Evolutionary conservation across 2,888 invertebrate species (phyloP), one percentile per base, ranked within the genome.

Genomic region (Digitonthophagus gazella): DNA sequence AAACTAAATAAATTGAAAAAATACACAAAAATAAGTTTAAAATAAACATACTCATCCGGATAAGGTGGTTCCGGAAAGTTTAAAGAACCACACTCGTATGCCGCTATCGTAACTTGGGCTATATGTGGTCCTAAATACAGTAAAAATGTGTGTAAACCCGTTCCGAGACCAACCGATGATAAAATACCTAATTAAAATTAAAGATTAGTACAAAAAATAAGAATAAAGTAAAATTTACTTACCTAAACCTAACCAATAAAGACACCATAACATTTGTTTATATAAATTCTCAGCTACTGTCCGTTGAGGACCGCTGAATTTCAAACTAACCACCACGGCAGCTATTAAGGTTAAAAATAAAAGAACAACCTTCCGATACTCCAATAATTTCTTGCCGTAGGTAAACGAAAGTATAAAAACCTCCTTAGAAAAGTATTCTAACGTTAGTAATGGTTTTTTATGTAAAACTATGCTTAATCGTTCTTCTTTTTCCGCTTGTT

Each of bases 81-180:
- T 44, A 98, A 87, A 18, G 93, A 89, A 64, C 93, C 93, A 82
- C 99, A 99, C 84, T 99, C 98, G 82, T 97, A 98, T 0, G 97
- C 99, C 14, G 99, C 99, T 79, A 99, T 86, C 2, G 99, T 99
- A 58, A 99, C 99, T 69, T 95, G 89, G 69, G 98, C 98, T 85
- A 99, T 99, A 81, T 98, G 98, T 22, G 99, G 99, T n/a, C 99
- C 99, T 80, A 99, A 85, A 84, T 99, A 99, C 71, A 99, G 86
- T 66, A 99, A 88, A 86, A 99, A 99, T 71, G 99, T 99, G 83
- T 99, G 99, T 67, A 99, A 88, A 0, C 99, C 99, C 0, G 98
- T 98, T 56, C 99, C 99, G 66, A 99, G 88, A 0, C 99, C 99
- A 68, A 99, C 97, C 0, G 98, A 98, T 56, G 98, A 98, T 74